phyloP scores from a whole-genome alignment of 2,888 invertebrate genomes.

The Noctuana brunneofusca region DNA sequence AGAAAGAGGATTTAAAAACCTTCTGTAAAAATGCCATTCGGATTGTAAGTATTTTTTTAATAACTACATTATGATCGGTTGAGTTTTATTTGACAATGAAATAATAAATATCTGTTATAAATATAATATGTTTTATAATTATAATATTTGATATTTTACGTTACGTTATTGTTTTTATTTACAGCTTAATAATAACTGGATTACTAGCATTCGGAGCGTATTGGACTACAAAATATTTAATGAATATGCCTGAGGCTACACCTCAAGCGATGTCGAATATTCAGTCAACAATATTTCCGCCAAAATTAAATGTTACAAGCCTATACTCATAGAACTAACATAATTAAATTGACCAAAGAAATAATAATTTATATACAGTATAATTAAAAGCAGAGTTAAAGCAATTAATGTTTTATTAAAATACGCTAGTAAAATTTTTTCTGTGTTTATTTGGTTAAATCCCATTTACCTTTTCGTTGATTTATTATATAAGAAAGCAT shows the following conservation, averaged over 20 bases:
- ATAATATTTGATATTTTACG: too few relatives aligned
- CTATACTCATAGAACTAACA: too few relatives aligned
- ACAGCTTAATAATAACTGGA: conserved; percentile 65
- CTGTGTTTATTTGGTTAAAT: too few relatives aligned
- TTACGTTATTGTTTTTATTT: conserved; percentile 39
- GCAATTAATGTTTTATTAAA: too few relatives aligned
- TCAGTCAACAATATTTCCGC: conserved; percentile 14
- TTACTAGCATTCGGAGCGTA: conserved; percentile 66
- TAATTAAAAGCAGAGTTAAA: too few relatives aligned
- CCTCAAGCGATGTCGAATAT: not conserved
- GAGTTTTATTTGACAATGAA: conserved; percentile 62
- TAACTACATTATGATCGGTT: conserved; percentile 65
- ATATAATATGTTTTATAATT: too few relatives aligned
- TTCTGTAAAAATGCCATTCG: conserved; percentile 53
- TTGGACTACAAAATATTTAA: conserved; percentile 53
- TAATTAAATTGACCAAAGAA: too few relatives aligned
- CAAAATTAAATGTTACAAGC: conserved; percentile 5
- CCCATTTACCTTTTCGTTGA: too few relatives aligned
- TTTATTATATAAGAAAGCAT: too few relatives aligned
- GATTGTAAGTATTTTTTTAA: conserved; percentile 60
- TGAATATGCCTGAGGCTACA: conserved; percentile 39
- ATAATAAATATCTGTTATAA: conserved; percentile 39
- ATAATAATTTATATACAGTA: too few relatives aligned
- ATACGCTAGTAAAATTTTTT: too few relatives aligned
- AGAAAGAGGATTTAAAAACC: not conserved